Evolutionary conservation across 2,113 vertebrate genomes (phyloP).

Genomic region (Phyllostomus hastatus): DNA sequence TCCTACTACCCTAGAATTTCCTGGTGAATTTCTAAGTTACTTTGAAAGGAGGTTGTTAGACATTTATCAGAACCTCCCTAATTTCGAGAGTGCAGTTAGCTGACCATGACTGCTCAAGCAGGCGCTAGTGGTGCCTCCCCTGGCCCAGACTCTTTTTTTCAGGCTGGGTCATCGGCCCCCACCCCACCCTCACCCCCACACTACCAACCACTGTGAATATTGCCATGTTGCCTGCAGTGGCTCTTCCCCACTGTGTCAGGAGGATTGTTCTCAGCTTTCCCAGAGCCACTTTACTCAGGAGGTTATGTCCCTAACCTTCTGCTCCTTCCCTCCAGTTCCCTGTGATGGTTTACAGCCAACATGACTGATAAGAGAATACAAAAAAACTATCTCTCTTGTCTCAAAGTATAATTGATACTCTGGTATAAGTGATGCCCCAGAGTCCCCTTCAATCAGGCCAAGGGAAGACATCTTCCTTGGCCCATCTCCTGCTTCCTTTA

Average conservation of each 20-base stretch:
- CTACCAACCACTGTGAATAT: neutral
- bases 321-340: neutral
- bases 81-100: no score
- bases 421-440: neutral
- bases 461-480: neutral
- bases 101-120: neutral
- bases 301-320: neutral
- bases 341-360: neutral
- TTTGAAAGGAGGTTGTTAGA: neutral
- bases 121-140: no score
- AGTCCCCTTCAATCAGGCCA: neutral
- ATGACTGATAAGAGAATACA: neutral
- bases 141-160: neutral
- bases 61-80: neutral
- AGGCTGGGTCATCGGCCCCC: neutral
- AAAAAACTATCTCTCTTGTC: neutral
- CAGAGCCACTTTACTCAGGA: neutral
- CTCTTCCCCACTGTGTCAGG: neutral
- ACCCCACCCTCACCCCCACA: accelerated
- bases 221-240: neutral
- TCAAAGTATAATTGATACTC: neutral
- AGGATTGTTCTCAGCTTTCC: neutral
- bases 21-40: neutral
- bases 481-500: neutral
- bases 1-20: neutral